Evolutionary conservation across 2,113 vertebrate genomes (phyloP).

Genomic region (Malaclemys terrapin): DNA sequence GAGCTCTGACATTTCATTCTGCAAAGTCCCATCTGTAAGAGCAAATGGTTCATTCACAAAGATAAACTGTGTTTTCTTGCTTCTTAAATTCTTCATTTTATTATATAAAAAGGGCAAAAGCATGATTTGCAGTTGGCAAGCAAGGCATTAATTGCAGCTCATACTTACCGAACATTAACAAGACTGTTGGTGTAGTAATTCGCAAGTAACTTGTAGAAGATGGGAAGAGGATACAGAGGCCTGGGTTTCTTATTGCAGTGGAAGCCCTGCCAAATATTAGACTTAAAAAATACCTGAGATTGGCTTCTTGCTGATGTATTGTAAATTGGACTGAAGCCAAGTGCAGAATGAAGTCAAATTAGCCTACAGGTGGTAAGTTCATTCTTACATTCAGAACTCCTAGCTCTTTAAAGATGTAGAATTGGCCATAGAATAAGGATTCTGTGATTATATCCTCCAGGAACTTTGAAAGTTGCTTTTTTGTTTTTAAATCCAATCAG

Average conservation of each 20-base stretch:
- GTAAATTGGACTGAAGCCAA: conserved; percentile 14
- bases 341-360: conserved; percentile 27
- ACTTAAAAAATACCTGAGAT: conserved; percentile 42
- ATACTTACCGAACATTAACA: neutral
- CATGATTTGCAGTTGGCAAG: neutral
- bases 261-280: conserved; percentile 25
- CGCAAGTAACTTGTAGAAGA: neutral
- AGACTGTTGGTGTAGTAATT: neutral
- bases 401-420: fast-evolving
- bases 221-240: conserved; percentile 27
- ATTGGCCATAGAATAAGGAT: neutral
- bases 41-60: conserved; percentile 13
- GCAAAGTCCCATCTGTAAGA: conserved; percentile 53
- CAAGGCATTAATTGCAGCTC: conserved; percentile 17
- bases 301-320: conserved; percentile 23
- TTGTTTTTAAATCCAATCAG: neutral
- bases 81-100: neutral
- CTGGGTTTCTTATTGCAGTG: conserved; percentile 13
- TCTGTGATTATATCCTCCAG: neutral
- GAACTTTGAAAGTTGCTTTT: neutral
- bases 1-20: conserved; percentile 67
- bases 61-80: conserved; percentile 13
- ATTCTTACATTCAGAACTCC: neutral
- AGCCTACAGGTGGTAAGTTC: neutral
- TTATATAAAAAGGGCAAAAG: neutral